Conservation (phyloP, 92 coral and sea anemone genomes). For the Pocillopora grandis region DNA sequence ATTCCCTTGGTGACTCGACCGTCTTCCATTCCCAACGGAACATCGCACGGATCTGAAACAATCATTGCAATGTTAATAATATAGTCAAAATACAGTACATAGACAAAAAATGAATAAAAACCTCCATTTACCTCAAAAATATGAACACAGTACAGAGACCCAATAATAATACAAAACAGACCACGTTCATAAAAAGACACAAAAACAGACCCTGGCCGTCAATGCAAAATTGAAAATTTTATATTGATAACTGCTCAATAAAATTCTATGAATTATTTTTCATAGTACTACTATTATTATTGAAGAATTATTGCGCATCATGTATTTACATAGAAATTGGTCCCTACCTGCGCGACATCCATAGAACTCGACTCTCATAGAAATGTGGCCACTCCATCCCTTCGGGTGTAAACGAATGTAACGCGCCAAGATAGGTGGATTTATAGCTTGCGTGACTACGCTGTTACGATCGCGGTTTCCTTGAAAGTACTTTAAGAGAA, state of each 20-base stretch:
- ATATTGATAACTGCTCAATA: too few species aligned
- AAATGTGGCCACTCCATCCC: slow-evolving; percentile 53
- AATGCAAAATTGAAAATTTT: too few species aligned
- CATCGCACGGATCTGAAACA: slow-evolving; percentile 65
- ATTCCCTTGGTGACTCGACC: slow-evolving; percentile 62
- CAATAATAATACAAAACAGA: too few species aligned
- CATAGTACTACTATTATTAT: too few species aligned
- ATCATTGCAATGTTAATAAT: neutral
- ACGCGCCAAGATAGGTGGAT: slow-evolving; percentile 52
- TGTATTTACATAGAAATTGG: neutral
- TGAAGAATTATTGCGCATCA: neutral
- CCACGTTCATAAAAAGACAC: too few species aligned
- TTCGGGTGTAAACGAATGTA: slow-evolving; percentile 62
- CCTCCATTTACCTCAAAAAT: too few species aligned
- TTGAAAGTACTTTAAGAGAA: slow-evolving; percentile 45
- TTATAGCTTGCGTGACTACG: slow-evolving; percentile 58
- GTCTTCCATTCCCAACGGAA: slow-evolving; percentile 85
- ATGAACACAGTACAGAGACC: too few species aligned
- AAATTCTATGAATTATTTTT: too few species aligned
- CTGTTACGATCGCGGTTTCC: slow-evolving; percentile 70
- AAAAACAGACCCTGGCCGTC: too few species aligned
- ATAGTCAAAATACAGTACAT: too few species aligned
- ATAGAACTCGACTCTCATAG: slow-evolving; percentile 67
- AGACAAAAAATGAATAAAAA: too few species aligned
- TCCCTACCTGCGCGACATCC: slow-evolving; percentile 55